Conservation (phyloP, 2,113 vertebrate species). For the Tor tambroides region DNA sequence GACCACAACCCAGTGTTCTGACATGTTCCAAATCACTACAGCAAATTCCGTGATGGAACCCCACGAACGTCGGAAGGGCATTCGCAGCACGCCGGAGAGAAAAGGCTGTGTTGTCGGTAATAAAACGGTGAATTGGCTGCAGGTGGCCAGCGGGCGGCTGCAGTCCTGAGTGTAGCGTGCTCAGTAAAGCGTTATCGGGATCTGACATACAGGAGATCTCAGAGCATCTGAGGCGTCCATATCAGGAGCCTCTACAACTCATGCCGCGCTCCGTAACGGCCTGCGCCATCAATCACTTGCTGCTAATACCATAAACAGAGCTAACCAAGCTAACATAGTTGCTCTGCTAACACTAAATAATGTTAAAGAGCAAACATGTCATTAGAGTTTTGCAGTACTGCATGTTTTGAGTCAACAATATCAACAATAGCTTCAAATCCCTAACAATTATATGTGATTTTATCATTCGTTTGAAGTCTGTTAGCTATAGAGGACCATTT, state of each 20-base stretch:
- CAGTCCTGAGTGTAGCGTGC: slow-evolving; percentile 4
- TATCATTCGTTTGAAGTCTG: not conserved
- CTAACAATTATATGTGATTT: not conserved
- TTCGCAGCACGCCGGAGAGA: slow-evolving; percentile 40
- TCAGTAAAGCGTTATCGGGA: slow-evolving; percentile 70
- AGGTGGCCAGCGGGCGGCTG: slow-evolving; percentile 20
- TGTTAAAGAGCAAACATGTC: not conserved
- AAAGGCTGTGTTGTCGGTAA: slow-evolving; percentile 48
- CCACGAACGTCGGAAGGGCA: slow-evolving; percentile 27
- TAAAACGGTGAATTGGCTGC: slow-evolving; percentile 36
- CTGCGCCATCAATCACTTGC: slow-evolving; percentile 76
- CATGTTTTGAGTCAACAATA: not conserved
- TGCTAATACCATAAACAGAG: slow-evolving; percentile 22
- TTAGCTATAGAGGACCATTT: not conserved
- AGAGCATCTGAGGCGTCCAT: slow-evolving; percentile 76
- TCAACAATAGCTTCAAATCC: not conserved
- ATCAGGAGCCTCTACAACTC: slow-evolving; percentile 79
- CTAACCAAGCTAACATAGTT: slow-evolving; percentile 33
- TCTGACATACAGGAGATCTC: slow-evolving; percentile 80
- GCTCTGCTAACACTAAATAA: not conserved
- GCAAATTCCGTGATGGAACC: slow-evolving; percentile 24
- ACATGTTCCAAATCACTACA: not conserved
- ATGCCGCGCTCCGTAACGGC: slow-evolving; percentile 66
- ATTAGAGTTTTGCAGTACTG: not conserved
- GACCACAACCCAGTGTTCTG: not conserved